A percentile compares a stretch with the other conserved stretches of the same genome.
These are phyloP conservation scores for Pogoniulus pusillus DNA, from an alignment of 2,797 vertebrate genomes.

Conservation along the genomic window DNA sequence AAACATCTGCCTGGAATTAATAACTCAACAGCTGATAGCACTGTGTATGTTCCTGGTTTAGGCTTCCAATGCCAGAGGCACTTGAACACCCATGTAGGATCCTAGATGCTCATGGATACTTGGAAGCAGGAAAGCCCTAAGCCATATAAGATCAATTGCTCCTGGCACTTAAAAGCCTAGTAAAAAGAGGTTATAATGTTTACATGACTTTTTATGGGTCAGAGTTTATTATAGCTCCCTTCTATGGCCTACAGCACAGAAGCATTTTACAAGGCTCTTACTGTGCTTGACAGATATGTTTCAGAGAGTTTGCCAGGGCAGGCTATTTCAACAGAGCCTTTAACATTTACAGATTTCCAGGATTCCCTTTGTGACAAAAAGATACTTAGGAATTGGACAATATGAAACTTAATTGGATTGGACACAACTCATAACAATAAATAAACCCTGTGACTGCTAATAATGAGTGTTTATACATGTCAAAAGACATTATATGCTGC, in stretches of 20 bases:
- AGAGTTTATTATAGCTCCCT: slow-evolving; percentile 76
- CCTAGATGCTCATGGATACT: slow-evolving; percentile 45
- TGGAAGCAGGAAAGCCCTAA: slow-evolving; percentile 64
- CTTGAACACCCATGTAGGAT: slow-evolving; percentile 70
- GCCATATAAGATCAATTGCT: slow-evolving; percentile 76
- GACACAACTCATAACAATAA: slow-evolving; percentile 45
- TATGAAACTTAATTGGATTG: slow-evolving; percentile 16
- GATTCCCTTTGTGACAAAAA: slow-evolving; percentile 30
- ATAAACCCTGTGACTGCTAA: slow-evolving; percentile 31
- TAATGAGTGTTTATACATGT: slow-evolving; percentile 30
- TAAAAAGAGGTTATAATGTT: slow-evolving; percentile 82
- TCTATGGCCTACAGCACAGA: slow-evolving; percentile 74
- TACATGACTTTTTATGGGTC: slow-evolving; percentile 82
- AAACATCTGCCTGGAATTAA: slow-evolving; percentile 63
- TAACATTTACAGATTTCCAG: slow-evolving; percentile 38
- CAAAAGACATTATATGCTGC: slow-evolving; percentile 8
- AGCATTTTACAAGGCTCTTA: slow-evolving; percentile 72
- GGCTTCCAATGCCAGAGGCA: slow-evolving; percentile 53
- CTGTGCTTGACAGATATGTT: slow-evolving; percentile 70
- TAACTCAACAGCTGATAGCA: slow-evolving; percentile 60
- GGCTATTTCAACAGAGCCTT: background rate
- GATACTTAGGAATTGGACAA: background rate
- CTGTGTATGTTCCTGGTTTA: slow-evolving; percentile 65
- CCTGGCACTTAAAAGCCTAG: slow-evolving; percentile 74
- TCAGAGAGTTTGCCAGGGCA: slow-evolving; percentile 58